Evolutionary conservation across 1,140 invertebrate species (phyloP).

Genomic region (Leptopilina clavipes): DNA sequence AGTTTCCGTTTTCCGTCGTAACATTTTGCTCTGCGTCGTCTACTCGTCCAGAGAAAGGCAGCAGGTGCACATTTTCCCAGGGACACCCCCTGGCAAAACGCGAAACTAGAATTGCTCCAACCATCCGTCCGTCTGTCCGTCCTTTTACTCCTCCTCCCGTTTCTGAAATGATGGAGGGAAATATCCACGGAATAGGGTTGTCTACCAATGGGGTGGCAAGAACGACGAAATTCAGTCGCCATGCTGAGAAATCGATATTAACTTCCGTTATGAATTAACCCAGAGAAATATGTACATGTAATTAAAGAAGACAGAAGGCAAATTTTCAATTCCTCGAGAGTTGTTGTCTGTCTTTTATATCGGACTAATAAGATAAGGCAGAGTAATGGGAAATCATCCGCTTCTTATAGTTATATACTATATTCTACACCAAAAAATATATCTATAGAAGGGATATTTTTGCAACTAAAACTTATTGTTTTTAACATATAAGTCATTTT

Average conservation of each 20-base stretch:
- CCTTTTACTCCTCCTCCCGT: constrained; percentile 57
- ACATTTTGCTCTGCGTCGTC: constrained; percentile 58
- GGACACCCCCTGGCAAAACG: constrained; percentile 69
- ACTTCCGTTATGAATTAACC: constrained; percentile 43
- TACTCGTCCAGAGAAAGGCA: constrained; percentile 65
- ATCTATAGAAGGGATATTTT: too few relatives aligned
- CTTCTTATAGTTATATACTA: too few relatives aligned
- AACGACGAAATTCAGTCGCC: constrained; percentile 56
- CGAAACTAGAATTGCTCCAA: constrained; percentile 63
- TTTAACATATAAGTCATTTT: not conserved
- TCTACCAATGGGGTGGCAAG: constrained; percentile 57
- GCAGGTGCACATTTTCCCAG: constrained; percentile 71
- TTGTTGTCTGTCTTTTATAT: too few relatives aligned
- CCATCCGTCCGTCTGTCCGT: constrained; percentile 49
- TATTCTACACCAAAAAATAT: too few relatives aligned
- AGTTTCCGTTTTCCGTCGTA: constrained; percentile 49
- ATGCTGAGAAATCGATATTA: constrained; percentile 56
- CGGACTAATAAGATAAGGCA: too few relatives aligned
- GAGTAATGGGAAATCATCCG: too few relatives aligned
- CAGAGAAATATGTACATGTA: not conserved
- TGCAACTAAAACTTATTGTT: too few relatives aligned
- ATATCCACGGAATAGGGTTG: constrained; percentile 56
- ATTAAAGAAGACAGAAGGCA: too few relatives aligned
- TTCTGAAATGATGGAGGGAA: constrained; percentile 58
- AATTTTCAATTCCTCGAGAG: too few relatives aligned